A percentile compares a stretch with the other conserved stretches of the same genome.
These are phyloP conservation scores for Reticulitermes lucifugus DNA, from an alignment of 2,888 invertebrate genomes.

Conservation along the genomic window DNA sequence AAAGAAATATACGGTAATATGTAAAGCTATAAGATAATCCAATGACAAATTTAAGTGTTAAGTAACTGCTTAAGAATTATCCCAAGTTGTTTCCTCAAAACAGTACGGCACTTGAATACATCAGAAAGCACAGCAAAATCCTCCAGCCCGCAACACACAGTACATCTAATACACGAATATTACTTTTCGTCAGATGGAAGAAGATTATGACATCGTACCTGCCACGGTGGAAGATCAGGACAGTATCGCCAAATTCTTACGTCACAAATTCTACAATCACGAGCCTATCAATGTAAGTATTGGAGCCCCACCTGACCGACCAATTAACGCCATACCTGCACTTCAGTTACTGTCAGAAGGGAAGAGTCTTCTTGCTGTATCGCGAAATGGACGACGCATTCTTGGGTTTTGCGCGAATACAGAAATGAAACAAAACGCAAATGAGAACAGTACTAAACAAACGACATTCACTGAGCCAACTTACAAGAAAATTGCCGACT, in stretches of 20 bases:
- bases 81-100: no score
- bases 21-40: no score
- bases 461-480: not conserved
- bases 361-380: not conserved
- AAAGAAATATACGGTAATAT: no score
- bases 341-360: constrained; percentile 35
- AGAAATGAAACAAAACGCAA: not conserved
- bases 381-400: constrained; percentile 11
- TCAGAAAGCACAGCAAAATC: no score
- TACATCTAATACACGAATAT: no score
- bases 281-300: constrained; percentile 34
- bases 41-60: no score
- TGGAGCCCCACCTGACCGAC: not conserved
- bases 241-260: constrained; percentile 18
- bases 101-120: no score
- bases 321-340: not conserved
- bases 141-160: no score
- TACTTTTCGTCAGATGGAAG: not conserved
- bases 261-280: constrained; percentile 20
- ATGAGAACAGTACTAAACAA: not conserved
- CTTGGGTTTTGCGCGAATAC: constrained; percentile 6
- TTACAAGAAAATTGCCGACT: not conserved
- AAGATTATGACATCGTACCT: constrained; percentile 1
- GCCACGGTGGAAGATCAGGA: constrained; percentile 27
- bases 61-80: no score